Conservation (phyloP, 1,140 invertebrate genomes). For the Heliconius himera region DNA sequence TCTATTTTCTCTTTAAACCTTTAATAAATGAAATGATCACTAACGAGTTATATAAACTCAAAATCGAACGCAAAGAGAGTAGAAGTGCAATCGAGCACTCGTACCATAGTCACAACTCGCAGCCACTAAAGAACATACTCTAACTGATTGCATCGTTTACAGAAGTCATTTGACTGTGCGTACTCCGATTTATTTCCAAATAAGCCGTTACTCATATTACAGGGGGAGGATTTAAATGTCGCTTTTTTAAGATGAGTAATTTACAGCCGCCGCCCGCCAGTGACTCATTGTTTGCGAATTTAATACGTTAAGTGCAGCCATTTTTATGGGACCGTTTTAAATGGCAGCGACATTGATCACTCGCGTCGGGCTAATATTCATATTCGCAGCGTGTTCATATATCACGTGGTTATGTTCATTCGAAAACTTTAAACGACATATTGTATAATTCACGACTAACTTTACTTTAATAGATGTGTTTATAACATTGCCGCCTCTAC, state of each 20-base stretch:
- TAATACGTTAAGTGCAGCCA: constrained; percentile 73
- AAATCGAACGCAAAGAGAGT: background rate
- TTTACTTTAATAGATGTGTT: constrained; percentile 69
- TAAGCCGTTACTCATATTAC: constrained; percentile 72
- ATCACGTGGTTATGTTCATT: constrained; percentile 2
- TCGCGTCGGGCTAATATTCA: constrained; percentile 45
- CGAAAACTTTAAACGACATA: constrained; percentile 37
- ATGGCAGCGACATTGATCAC: constrained; percentile 54
- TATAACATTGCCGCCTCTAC: constrained; percentile 58
- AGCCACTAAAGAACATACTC: constrained; percentile 60
- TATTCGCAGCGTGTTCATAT: constrained; percentile 36
- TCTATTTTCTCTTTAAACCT: background rate
- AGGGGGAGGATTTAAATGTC: constrained; percentile 70
- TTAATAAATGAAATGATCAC: background rate
- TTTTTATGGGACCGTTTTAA: constrained; percentile 57
- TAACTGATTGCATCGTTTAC: constrained; percentile 69
- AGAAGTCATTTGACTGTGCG: constrained; percentile 62
- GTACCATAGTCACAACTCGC: constrained; percentile 44
- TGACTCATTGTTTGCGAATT: constrained; percentile 68
- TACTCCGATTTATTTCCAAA: constrained; percentile 63
- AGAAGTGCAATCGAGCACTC: constrained; percentile 14
- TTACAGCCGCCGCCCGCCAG: constrained; percentile 50
- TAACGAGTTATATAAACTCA: background rate
- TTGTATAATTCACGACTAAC: constrained; percentile 47
- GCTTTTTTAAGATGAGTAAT: constrained; percentile 72